phyloP scores from a whole-genome alignment of 2,797 vertebrate species.

The Bradypodion pumilum region DNA sequence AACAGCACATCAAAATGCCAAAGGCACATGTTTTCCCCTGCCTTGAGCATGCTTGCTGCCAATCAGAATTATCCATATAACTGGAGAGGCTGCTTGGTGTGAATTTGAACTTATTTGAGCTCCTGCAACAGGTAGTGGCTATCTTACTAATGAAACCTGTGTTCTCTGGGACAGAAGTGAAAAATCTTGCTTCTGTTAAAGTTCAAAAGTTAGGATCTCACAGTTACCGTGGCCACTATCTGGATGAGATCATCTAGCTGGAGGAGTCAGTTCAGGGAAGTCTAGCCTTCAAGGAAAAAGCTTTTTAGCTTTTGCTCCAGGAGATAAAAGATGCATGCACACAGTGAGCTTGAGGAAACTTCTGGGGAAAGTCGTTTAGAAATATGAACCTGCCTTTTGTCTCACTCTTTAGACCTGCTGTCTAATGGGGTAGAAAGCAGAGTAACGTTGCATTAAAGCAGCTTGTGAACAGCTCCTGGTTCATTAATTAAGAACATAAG shows the following conservation, averaged over 20 bases:
- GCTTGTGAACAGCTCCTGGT: background rate
- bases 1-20: constrained; percentile 15
- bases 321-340: background rate
- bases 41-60: background rate
- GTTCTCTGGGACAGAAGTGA: background rate
- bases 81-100: background rate
- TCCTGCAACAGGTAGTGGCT: background rate
- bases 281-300: too few relatives aligned
- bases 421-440: background rate
- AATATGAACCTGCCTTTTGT: background rate
- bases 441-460: background rate
- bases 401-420: background rate
- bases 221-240: too few relatives aligned
- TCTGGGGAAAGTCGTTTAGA: background rate
- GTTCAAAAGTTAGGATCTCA: too few relatives aligned
- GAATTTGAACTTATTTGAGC: background rate
- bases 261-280: too few relatives aligned
- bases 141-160: background rate
- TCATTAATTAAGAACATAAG: background rate
- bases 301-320: too few relatives aligned
- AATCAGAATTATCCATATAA: background rate
- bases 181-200: too few relatives aligned
- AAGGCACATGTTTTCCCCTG: background rate
- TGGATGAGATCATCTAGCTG: too few relatives aligned
- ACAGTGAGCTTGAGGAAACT: too few relatives aligned